Percentiles rank a stretch among this genome's conserved stretches.
phyloP scores from a whole-genome alignment of 2,797 vertebrate genomes.

The Rhinella marina region DNA sequence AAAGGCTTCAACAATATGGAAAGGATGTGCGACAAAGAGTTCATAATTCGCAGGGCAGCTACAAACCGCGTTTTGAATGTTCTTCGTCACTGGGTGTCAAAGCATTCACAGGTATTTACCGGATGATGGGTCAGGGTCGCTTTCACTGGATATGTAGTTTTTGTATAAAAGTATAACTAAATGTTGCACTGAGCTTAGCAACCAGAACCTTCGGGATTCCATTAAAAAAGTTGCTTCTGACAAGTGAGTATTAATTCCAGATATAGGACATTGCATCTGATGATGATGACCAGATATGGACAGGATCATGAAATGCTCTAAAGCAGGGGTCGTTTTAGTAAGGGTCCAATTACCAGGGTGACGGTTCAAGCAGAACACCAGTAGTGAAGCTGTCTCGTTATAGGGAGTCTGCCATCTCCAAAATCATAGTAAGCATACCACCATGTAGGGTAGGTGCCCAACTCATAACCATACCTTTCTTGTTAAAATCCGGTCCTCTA shows the following conservation, averaged over 20 bases:
- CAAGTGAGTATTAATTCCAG: not conserved
- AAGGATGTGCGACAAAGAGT: conserved; percentile 94
- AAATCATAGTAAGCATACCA: too few relatives aligned
- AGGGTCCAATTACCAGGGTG: too few relatives aligned
- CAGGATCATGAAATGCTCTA: not conserved
- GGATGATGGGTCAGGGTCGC: not conserved
- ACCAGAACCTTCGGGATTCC: too few relatives aligned
- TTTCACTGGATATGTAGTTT: not conserved
- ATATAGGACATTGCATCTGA: not conserved
- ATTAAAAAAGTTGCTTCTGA: not conserved
- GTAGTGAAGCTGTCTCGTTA: too few relatives aligned
- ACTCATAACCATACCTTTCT: too few relatives aligned
- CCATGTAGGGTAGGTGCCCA: too few relatives aligned
- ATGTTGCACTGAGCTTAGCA: not conserved
- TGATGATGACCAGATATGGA: not conserved
- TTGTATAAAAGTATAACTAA: not conserved
- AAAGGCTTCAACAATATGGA: conserved; percentile 91
- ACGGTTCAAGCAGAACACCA: too few relatives aligned
- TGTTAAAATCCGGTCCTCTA: too few relatives aligned
- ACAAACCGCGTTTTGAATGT: conserved; percentile 96
- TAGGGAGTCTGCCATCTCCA: too few relatives aligned
- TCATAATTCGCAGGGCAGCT: conserved; percentile 95
- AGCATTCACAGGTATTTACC: conserved; percentile 91
- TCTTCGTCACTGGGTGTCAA: conserved; percentile 97
- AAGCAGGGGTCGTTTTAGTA: not conserved